Base-by-base conservation (phyloP, 1,140 invertebrate species). In the Polypedilum pembai region DNA sequence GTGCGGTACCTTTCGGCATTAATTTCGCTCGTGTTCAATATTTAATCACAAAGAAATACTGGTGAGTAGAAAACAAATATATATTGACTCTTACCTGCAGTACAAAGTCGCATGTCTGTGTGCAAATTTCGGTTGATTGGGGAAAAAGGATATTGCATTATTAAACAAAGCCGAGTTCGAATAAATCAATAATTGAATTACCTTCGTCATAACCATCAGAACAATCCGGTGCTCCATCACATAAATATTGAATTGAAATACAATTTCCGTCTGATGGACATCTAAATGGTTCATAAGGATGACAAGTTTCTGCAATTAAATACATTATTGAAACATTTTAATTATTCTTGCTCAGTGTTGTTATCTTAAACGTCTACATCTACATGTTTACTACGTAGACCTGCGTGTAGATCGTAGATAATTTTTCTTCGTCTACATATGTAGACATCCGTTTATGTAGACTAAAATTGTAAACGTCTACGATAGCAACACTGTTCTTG, bases 171-270 rank as follows among this genome's bases (percentile, higher is more conserved):
- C 15, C 15, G 1, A 56, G 12, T 56, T 33, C 12, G 12, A 56
- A 56, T 56, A n/a, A 12, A 12, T 4, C 45, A n/a, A 4, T 56
- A 56, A 56, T 12, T 45, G 8, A 18, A 72, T 72, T 72, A 33
- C 18, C 24, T 82, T 91, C 90, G 77, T 91, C 90, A 78, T 95
- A 95, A 18, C 94, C 94, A 78, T 97, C 94, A 21, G 92, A 90
- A 85, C 95, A 98, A 83, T 98, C 95, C 0, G 94, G 92, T 0
- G 94, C 94, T 45, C 95, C 95, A 79, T 98, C 95, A 83, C 92
- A 97, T 76, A 91, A 87, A 85, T 98, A 98, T 81, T 96, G 94
- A 82, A 97, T 96, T 75, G 94, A 95, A 83, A 97, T 96, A 83
- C 94, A 97, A 79, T 89, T 89, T 76, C 91, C 89, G 80, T 95